Percentiles rank a stretch among this genome's conserved stretches.
These are phyloP conservation scores for Agrochola litura DNA, from an alignment of 2,888 invertebrate species.

Conservation along the genomic window DNA sequence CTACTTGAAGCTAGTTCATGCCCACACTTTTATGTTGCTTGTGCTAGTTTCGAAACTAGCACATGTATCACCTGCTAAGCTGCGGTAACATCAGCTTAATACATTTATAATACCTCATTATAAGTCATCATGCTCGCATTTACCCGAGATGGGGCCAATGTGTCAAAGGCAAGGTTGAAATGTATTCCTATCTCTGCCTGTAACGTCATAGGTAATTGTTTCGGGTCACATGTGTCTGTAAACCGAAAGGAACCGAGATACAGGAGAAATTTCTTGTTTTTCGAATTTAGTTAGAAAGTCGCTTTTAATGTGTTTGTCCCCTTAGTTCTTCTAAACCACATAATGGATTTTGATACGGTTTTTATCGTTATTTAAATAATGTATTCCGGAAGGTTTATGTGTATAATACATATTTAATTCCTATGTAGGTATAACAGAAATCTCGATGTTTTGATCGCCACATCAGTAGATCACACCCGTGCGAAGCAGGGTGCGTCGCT, in stretches of 20 bases:
- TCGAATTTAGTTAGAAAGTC: background rate
- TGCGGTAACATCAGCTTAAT: slow-evolving; percentile 35
- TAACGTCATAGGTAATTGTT: background rate
- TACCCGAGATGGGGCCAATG: background rate
- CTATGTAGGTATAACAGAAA: too few species aligned
- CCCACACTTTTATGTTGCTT: slow-evolving; percentile 16
- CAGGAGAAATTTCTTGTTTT: background rate
- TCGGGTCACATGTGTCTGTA: background rate
- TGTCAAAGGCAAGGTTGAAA: slow-evolving; percentile 44
- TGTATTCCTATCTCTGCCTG: background rate
- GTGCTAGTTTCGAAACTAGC: slow-evolving; percentile 28
- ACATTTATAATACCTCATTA: slow-evolving; percentile 43
- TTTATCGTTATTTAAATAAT: background rate
- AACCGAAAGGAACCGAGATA: background rate
- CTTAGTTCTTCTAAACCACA: background rate
- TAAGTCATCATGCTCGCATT: slow-evolving; percentile 12
- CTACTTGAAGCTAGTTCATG: too few species aligned
- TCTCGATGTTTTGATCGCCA: too few species aligned
- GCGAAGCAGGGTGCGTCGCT: background rate
- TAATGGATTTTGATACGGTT: background rate
- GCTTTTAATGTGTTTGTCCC: background rate
- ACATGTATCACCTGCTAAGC: slow-evolving; percentile 9
- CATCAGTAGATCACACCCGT: too few species aligned
- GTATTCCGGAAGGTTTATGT: background rate
- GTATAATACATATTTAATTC: background rate